phyloP scores from a whole-genome alignment of 2,797 vertebrate genomes.

The Naso thynnoides region DNA sequence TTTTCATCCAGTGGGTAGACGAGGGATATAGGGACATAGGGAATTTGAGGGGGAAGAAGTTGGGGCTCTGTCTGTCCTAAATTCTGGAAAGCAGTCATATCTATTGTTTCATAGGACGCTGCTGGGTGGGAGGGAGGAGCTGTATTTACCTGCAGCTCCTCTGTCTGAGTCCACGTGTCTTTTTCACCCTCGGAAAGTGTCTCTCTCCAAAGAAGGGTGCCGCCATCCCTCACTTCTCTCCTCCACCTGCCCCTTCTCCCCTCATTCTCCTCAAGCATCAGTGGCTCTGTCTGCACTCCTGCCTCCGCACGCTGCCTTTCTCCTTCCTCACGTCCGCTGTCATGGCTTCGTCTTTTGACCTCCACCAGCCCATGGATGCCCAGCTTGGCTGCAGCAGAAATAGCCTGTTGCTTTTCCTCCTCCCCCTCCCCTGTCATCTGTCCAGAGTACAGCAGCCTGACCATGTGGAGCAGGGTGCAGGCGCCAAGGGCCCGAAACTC shows the following conservation, averaged over 20 bases:
- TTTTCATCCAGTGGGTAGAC: slow-evolving; percentile 44
- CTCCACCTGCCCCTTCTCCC: slow-evolving; percentile 28
- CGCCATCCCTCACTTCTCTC: slow-evolving; percentile 50
- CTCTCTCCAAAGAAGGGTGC: slow-evolving; percentile 56
- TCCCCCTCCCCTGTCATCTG: slow-evolving; percentile 77
- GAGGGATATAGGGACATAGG: slow-evolving; percentile 56
- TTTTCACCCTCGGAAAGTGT: slow-evolving; percentile 5
- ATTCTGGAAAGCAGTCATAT: slow-evolving; percentile 50
- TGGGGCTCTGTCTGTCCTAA: slow-evolving; percentile 15
- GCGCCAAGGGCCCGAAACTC: slow-evolving; percentile 72
- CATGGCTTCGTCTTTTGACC: slow-evolving; percentile 33
- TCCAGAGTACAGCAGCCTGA: slow-evolving; percentile 82
- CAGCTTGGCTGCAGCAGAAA: slow-evolving; percentile 77
- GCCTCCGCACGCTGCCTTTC: slow-evolving; percentile 11
- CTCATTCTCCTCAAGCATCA: slow-evolving; percentile 15
- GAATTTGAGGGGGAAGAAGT: slow-evolving; percentile 27
- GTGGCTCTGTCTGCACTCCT: slow-evolving; percentile 71
- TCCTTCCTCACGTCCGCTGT: neutral
- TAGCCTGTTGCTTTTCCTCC: slow-evolving; percentile 71
- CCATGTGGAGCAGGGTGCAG: slow-evolving; percentile 77
- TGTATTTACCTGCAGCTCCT: slow-evolving; percentile 32
- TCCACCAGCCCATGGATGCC: slow-evolving; percentile 79
- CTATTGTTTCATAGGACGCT: slow-evolving; percentile 56
- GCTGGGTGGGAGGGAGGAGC: slow-evolving; percentile 5
- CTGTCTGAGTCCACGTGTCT: slow-evolving; percentile 69